Base-by-base conservation (phyloP, 2,888 invertebrate genomes). In the Orgyia antiqua region DNA sequence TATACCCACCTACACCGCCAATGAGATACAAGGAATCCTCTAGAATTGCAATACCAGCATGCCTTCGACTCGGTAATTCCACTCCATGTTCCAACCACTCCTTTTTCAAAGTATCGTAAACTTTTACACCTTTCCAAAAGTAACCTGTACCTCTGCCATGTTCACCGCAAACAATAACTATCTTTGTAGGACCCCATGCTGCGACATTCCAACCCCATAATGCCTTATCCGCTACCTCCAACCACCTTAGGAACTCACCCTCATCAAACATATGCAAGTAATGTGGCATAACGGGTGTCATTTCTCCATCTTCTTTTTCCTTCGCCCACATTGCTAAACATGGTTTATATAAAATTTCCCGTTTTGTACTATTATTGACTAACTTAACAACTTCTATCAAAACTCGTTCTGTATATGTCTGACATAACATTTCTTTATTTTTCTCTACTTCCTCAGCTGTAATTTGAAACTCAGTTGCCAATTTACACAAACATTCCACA, bases 151-250 rank as follows among this genome's bases (percentile, higher is more conserved):
- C 84, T 43, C 72, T 55, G 0, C 76, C 78, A 51, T 61, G 53
- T 39, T 86, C 84, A 3, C 86, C 86, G 26, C 83, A 64, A 2
- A 75, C 76, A 12, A 79, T 50, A 0, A 83, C 67, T 10, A 84
- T 37, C 39, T 66, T 79, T 3, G 65, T 68, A 5, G 62, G 45
- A 2, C 78, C 75, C 79, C 80, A 84, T 1, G 64, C 45, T 0
- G 62, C 52, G n/a, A 78, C 44, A 51, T 58, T 76, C 82, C 82
- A 84, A 2, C 86, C 86, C 86, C 86, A 86, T 19, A 82, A 46
- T 32, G 63, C 58, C 17, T 64, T 70, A n/a, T 78, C 72, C 2
- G 67, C 64, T 2, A 83, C 64, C 45, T 80, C 72, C 18, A 83
- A 32, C 74, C 75, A 84, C 20, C 64, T 54, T 3, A 65, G 49